A percentile compares a stretch with the other conserved stretches of the same genome.
phyloP scores from a whole-genome alignment of 2,888 invertebrate genomes.

The Sclerodermus sp. region DNA sequence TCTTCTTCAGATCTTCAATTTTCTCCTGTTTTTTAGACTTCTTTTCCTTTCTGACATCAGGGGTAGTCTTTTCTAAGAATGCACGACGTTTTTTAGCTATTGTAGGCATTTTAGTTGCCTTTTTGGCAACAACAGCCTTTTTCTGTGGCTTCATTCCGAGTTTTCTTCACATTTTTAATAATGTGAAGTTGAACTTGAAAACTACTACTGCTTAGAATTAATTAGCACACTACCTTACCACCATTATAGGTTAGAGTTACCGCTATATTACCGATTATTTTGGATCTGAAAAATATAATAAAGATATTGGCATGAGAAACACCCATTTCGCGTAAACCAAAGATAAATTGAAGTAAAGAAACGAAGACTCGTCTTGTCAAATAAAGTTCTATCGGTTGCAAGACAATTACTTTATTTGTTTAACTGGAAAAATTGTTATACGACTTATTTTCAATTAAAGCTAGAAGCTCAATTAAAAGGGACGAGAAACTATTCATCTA shows the following conservation, averaged over 20 bases:
- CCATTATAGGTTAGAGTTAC: conserved; percentile 37
- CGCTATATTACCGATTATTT: conserved; percentile 13
- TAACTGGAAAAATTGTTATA: too few species aligned
- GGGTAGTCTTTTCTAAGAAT: conserved; percentile 38
- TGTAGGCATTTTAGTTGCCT: conserved; percentile 52
- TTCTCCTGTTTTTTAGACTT: conserved; percentile 44
- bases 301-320: background rate
- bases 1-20: conserved; percentile 35
- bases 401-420: too few species aligned
- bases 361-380: too few species aligned
- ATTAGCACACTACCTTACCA: conserved; percentile 39
- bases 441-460: too few species aligned
- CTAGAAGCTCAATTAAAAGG: too few species aligned
- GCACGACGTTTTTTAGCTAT: conserved; percentile 51
- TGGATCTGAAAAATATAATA: conserved; percentile 10
- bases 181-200: background rate
- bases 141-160: conserved; percentile 56
- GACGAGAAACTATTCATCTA: too few species aligned
- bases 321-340: background rate
- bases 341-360: background rate
- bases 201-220: background rate
- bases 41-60: conserved; percentile 42
- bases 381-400: too few species aligned
- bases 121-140: conserved; percentile 52
- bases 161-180: conserved; percentile 46